Conservation (phyloP, 2,797 vertebrate genomes). For the Cyclopterus lumpus region DNA sequence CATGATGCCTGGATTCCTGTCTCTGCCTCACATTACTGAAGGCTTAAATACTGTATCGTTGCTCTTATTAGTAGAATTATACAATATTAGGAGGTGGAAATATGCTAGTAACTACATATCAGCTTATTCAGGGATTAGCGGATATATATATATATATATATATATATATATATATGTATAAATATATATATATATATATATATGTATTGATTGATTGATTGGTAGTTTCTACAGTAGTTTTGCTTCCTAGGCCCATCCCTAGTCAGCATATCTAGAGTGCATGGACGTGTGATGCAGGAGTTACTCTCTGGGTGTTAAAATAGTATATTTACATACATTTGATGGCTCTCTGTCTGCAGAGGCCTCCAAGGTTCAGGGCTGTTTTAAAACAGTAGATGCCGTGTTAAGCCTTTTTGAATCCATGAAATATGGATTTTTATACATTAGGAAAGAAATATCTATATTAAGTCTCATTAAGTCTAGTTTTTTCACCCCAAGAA, state of each 20-base stretch:
- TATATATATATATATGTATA: too few relatives aligned
- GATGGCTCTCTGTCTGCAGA: not conserved
- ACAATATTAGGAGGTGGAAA: not conserved
- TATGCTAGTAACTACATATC: not conserved
- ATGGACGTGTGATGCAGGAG: not conserved
- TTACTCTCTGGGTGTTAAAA: not conserved
- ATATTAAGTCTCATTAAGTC: not conserved
- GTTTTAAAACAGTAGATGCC: not conserved
- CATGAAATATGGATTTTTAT: not conserved
- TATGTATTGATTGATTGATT: too few relatives aligned
- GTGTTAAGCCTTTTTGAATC: not conserved
- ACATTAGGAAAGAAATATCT: not conserved
- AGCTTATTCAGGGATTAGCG: not conserved
- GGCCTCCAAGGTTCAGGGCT: not conserved
- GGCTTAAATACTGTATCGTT: too few relatives aligned
- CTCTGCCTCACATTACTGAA: too few relatives aligned
- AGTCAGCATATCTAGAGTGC: not conserved
- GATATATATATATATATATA: too few relatives aligned
- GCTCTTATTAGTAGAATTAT: too few relatives aligned
- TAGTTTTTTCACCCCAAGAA: not conserved
- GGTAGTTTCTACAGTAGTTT: not conserved
- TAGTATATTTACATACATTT: not conserved
- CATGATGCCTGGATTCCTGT: too few relatives aligned
- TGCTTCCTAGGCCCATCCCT: not conserved
- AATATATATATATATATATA: too few relatives aligned